These are phyloP conservation scores for Cossypha heuglini DNA, from an alignment of 2,797 vertebrate genomes.

Conservation along the genomic window DNA sequence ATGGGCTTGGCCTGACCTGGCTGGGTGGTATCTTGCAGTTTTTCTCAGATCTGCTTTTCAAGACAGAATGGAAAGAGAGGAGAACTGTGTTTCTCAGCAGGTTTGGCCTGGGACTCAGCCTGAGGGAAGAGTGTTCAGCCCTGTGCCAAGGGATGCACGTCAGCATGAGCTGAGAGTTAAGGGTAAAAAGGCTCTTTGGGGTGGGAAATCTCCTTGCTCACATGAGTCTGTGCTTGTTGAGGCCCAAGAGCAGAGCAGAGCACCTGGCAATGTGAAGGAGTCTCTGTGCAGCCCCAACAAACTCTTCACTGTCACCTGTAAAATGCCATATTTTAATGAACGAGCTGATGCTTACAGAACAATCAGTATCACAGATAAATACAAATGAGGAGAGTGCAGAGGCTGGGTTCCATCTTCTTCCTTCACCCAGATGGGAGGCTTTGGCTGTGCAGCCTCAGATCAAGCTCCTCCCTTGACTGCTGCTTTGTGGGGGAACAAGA, in stretches of 20 bases:
- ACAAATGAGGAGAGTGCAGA: neutral
- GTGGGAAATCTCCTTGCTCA: neutral
- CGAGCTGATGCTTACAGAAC: neutral
- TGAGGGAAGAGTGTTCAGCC: neutral
- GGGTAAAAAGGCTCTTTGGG: neutral
- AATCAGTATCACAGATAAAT: neutral
- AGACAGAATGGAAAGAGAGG: neutral
- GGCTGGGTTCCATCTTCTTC: neutral
- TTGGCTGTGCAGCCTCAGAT: neutral
- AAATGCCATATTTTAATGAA: neutral
- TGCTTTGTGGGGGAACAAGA: neutral
- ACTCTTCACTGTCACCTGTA: neutral
- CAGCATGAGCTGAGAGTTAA: neutral
- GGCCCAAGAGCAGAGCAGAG: neutral
- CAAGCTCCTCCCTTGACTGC: neutral
- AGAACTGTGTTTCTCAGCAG: neutral
- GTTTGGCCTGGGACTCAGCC: neutral
- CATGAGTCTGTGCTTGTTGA: accelerated
- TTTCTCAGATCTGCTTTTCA: neutral
- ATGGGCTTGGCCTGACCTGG: neutral
- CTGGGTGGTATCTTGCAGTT: neutral
- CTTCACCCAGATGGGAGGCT: neutral
- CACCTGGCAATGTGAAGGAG: neutral
- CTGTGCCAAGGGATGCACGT: neutral
- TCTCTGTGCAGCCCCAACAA: neutral